Conservation (phyloP, 2,888 invertebrate genomes). For the Cerceris rybyensis region DNA sequence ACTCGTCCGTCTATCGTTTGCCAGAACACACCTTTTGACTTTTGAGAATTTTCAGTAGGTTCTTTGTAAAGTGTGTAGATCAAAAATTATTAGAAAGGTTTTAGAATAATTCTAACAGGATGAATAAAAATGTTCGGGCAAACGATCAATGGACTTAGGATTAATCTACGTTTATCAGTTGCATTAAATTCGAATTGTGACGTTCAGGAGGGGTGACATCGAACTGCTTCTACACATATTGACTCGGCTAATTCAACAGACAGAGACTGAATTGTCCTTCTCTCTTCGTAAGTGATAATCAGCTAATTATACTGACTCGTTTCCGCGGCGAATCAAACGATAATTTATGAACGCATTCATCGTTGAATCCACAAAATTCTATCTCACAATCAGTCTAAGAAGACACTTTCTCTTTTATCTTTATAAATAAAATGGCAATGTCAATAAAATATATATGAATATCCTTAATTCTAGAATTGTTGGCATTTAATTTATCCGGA, state of each 20-base stretch:
- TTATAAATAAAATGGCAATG: too few species aligned
- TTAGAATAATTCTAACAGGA: not conserved
- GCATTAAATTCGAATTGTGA: slow-evolving; percentile 57
- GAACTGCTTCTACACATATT: slow-evolving; percentile 64
- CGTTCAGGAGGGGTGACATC: slow-evolving; percentile 62
- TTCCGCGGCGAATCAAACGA: not conserved
- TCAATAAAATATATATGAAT: too few species aligned
- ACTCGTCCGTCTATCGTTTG: slow-evolving; percentile 41
- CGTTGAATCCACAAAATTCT: too few species aligned
- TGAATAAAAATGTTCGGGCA: not conserved
- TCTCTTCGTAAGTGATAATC: slow-evolving; percentile 34
- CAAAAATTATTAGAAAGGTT: not conserved
- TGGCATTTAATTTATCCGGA: too few species aligned
- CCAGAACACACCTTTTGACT: not conserved
- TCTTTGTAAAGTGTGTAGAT: not conserved
- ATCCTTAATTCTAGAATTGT: too few species aligned
- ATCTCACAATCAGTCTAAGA: too few species aligned
- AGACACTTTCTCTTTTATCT: too few species aligned
- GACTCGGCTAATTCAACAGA: slow-evolving; percentile 59
- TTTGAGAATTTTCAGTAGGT: not conserved
- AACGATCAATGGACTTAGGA: slow-evolving; percentile 43
- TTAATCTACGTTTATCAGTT: slow-evolving; percentile 59
- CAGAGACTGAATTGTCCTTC: slow-evolving; percentile 46
- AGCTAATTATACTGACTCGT: slow-evolving; percentile 38
- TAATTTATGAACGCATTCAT: not conserved